Base-by-base conservation (phyloP, 1,140 invertebrate species). In the Patella vulgata region DNA sequence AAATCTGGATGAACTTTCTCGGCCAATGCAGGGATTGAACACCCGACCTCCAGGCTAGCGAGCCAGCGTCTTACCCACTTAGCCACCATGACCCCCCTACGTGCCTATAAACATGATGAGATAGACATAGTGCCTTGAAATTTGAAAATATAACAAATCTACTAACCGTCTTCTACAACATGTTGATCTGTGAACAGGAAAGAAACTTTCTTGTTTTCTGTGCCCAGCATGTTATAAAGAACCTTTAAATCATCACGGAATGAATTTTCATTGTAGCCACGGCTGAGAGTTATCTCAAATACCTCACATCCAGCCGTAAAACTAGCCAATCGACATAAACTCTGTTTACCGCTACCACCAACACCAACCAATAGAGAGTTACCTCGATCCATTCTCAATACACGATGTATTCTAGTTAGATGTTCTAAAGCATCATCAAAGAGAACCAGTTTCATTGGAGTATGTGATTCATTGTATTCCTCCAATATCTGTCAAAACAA, bases 351-450 rank as follows among this genome's bases (percentile, higher is more conserved):
- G 17, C 91, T 90, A 19, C 93, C 93, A 4, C 92, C 93, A 1
- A 93, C 91, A 11, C 94, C 94, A 4, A 96, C 89, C 23, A 96
- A 84, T 74, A 97, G 85, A 6, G 91, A 88, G 76, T 97, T 92
- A 0, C 93, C 93, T 66, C 90, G 88, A 75, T 93, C 88, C 88
- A 95, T 91, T 50, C 93, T 87, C 46, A 96, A 81, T 0, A 90
- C 89, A 56, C 95, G 88, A 70, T 96, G 93, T 1, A 95, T 88
- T 48, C 94, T 87, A 0, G 92, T 95, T 66, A 96, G 79, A 82
- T 96, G 93, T 71, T 96, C 92, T 30, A 96, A 81, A 31, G 92
- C 94, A 81, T 96, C 93, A 74, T 96, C 91, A 76, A 96, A 96
- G 2, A 97, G 83, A 0, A 97, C 92, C 56, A 96, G 86, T 17